phyloP scores from a whole-genome alignment of 2,113 vertebrate genomes.

The Zosterops borbonicus region DNA sequence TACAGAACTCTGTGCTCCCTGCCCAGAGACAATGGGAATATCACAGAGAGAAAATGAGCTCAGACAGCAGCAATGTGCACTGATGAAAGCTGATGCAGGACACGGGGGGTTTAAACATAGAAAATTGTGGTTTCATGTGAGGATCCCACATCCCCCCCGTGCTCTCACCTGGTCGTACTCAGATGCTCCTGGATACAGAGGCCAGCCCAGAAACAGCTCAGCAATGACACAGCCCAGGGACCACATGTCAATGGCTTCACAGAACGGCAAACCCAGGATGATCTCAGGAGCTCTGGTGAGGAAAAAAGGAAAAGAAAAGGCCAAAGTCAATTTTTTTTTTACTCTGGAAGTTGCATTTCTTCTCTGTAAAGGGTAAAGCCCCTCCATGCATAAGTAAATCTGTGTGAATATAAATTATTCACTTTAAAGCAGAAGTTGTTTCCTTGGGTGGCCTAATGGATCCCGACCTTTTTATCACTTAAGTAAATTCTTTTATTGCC shows the following conservation, averaged over 20 bases:
- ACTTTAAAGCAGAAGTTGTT: background rate
- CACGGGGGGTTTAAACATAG: background rate
- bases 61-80: background rate
- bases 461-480: background rate
- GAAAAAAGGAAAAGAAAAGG: background rate
- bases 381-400: background rate
- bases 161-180: slow-evolving; percentile 94
- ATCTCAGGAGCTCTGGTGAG: slow-evolving; percentile 91
- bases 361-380: background rate
- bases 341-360: background rate
- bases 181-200: slow-evolving; percentile 95
- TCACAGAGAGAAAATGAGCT: background rate
- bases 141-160: background rate
- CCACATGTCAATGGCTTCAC: slow-evolving; percentile 99
- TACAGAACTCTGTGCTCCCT: background rate
- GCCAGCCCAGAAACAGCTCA: slow-evolving; percentile 96
- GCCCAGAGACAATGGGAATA: background rate
- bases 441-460: background rate
- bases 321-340: background rate
- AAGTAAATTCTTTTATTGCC: background rate
- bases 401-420: background rate
- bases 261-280: slow-evolving; percentile 94
- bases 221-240: slow-evolving; percentile 97
- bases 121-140: fast-evolving
- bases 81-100: background rate